A percentile compares a stretch with the other conserved stretches of the same genome.
Conservation (phyloP, 1,140 invertebrate genomes). For the Anastrepha ludens region DNA sequence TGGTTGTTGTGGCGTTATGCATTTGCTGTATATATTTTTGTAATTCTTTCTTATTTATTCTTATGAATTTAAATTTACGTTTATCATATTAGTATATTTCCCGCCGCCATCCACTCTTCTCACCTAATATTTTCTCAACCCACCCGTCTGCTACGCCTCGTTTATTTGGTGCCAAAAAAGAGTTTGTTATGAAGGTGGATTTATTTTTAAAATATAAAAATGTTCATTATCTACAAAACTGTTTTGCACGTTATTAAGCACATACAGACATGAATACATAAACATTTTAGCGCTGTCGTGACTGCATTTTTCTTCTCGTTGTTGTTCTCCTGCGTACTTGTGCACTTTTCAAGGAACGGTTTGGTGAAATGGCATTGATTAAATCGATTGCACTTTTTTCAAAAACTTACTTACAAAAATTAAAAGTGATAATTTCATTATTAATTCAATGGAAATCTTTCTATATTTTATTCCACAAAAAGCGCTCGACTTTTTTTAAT, state of each 20-base stretch:
- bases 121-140: no score
- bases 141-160: not conserved
- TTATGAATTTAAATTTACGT: not conserved
- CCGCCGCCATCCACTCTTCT: no score
- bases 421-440: no score
- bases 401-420: no score
- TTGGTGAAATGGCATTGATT: no score
- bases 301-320: not conserved
- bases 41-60: not conserved
- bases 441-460: no score
- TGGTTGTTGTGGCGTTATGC: no score
- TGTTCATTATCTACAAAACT: not conserved
- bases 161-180: constrained; percentile 41
- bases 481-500: no score
- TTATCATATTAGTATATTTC: not conserved
- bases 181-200: constrained; percentile 30
- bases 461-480: no score
- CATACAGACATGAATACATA: not conserved
- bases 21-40: no score
- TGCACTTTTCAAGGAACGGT: not conserved
- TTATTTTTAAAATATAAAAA: constrained; percentile 5
- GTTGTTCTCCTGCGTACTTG: not conserved
- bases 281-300: no score
- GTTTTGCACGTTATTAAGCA: not conserved
- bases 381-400: no score